phyloP scores from a whole-genome alignment of 1,140 invertebrate species.

The Conus ventricosus region DNA sequence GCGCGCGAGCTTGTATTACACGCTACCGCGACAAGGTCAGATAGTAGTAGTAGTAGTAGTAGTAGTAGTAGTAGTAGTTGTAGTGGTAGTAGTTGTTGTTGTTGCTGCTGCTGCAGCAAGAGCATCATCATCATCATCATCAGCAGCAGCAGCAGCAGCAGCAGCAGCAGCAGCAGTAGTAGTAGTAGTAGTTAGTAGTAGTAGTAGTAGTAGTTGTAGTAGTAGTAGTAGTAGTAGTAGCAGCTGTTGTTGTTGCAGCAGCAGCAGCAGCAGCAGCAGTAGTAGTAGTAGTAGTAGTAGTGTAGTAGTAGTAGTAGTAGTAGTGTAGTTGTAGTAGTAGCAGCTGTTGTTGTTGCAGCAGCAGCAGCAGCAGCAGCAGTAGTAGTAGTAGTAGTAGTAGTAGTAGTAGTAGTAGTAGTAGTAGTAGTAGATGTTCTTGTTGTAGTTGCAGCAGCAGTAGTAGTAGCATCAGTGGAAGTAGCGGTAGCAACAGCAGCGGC shows the following conservation, averaged over 20 bases:
- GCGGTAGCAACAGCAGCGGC: too few species aligned
- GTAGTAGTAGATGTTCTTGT: slow-evolving; percentile 45
- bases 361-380: too few species aligned
- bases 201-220: slow-evolving; percentile 7
- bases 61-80: neutral
- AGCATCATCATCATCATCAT: too few species aligned
- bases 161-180: slow-evolving; percentile 9
- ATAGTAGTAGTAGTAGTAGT: slow-evolving; percentile 11
- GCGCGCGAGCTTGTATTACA: too few species aligned
- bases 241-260: too few species aligned
- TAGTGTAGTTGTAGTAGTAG: neutral
- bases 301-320: neutral
- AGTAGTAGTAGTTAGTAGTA: too few species aligned
- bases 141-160: too few species aligned
- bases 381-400: neutral
- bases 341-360: neutral
- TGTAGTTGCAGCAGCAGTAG: neutral
- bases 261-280: too few species aligned
- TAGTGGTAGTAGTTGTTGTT: neutral
- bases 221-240: slow-evolving; percentile 11
- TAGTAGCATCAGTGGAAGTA: neutral
- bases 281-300: slow-evolving; percentile 11
- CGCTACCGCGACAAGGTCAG: too few species aligned
- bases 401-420: slow-evolving; percentile 35
- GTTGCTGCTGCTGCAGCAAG: neutral